Conservation (phyloP, 35 echinoderm and acorn worm genomes). For the Ptychodera flava region DNA sequence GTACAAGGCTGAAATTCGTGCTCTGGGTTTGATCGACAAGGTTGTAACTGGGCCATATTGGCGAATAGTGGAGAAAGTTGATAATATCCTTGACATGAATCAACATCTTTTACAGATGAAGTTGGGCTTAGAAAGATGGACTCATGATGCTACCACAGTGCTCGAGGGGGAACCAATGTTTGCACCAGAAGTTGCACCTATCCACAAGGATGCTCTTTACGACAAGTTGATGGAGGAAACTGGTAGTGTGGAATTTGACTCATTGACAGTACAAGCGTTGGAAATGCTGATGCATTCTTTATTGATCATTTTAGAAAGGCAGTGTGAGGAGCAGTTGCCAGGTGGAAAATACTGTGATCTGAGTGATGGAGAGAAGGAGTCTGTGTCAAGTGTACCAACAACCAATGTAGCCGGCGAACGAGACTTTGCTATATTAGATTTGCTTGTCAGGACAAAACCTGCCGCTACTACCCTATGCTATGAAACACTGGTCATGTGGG, state of each 20-base stretch:
- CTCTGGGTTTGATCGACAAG: conserved; percentile 57
- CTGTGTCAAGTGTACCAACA: background rate
- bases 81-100: conserved; percentile 46
- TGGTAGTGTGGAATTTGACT: background rate
- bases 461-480: background rate
- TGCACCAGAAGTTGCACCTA: conserved; percentile 18
- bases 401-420: background rate
- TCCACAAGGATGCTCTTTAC: conserved; percentile 24
- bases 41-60: conserved; percentile 45
- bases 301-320: conserved; percentile 23
- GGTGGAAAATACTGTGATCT: background rate
- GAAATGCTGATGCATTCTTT: background rate
- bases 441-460: background rate
- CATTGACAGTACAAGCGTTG: background rate
- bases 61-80: conserved; percentile 40
- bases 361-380: background rate
- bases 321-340: conserved; percentile 39
- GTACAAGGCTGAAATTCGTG: conserved; percentile 12
- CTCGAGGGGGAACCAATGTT: conserved; percentile 23
- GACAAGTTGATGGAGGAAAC: conserved; percentile 17
- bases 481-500: conserved; percentile 10
- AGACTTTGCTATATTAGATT: background rate
- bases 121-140: conserved; percentile 40
- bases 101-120: conserved; percentile 22
- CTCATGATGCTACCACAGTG: conserved; percentile 31